Conservation (phyloP, 2,888 invertebrate genomes). For the Drosophila leonis region DNA sequence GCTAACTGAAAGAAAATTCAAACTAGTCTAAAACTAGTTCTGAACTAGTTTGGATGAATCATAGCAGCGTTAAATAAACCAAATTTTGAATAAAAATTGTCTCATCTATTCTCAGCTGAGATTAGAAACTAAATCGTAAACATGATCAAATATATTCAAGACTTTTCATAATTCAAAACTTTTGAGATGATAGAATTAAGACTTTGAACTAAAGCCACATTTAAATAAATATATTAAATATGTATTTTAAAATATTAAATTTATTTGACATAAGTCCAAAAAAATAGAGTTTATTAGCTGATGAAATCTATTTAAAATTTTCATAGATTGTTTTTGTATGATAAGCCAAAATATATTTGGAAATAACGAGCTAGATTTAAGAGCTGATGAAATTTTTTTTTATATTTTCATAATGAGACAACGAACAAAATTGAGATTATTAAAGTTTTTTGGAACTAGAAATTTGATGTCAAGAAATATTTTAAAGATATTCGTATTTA, state of each 20-base stretch:
- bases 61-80: not conserved
- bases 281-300: not conserved
- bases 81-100: not conserved
- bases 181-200: no score
- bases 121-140: not conserved
- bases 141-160: not conserved
- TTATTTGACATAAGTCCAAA: no score
- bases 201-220: no score
- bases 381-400: constrained; percentile 7
- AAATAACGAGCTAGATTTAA: not conserved
- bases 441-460: not conserved
- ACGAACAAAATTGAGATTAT: not conserved
- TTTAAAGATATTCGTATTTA: not conserved
- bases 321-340: not conserved
- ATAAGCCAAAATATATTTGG: not conserved
- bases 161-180: not conserved
- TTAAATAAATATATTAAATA: not conserved
- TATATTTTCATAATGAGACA: not conserved
- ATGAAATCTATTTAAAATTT: not conserved
- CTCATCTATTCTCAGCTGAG: not conserved
- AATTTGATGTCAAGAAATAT: not conserved
- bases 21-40: constrained; percentile 12
- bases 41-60: constrained; percentile 5
- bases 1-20: not conserved
- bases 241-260: not conserved